These are phyloP conservation scores for Pristionchus arcanus DNA, from an alignment of 2,888 invertebrate genomes.

Conservation along the genomic window DNA sequence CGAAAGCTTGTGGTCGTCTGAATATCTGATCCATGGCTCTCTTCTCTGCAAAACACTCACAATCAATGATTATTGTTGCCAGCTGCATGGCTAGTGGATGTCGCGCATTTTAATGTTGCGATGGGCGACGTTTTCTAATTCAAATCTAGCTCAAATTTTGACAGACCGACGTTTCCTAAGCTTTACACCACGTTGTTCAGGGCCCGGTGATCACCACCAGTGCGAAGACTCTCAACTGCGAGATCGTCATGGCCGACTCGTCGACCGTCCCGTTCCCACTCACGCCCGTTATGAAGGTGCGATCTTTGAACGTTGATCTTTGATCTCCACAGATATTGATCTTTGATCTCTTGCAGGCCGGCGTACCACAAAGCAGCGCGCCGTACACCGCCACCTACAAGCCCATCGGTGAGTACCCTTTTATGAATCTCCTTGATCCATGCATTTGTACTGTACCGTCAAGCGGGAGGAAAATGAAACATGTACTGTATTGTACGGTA, in stretches of 20 bases:
- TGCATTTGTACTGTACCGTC: neutral
- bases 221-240: neutral
- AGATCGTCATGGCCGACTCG: neutral
- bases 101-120: too few species aligned
- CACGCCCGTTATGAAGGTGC: neutral
- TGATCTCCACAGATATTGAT: neutral
- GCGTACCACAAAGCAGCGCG: neutral
- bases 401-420: neutral
- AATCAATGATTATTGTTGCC: too few species aligned
- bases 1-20: too few species aligned
- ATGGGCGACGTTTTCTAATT: neutral
- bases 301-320: constrained; percentile 7
- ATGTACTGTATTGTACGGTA: too few species aligned
- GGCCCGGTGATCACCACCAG: neutral
- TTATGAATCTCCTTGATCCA: neutral
- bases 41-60: too few species aligned
- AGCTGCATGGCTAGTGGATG: too few species aligned
- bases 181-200: neutral
- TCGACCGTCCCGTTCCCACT: neutral
- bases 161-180: too few species aligned
- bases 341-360: constrained; percentile 23
- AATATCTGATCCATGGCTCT: too few species aligned
- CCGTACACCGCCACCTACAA: neutral
- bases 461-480: too few species aligned
- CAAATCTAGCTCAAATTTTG: neutral